These are phyloP conservation scores for Pedicia rivosa DNA, from an alignment of 2,888 invertebrate species.

Conservation along the genomic window DNA sequence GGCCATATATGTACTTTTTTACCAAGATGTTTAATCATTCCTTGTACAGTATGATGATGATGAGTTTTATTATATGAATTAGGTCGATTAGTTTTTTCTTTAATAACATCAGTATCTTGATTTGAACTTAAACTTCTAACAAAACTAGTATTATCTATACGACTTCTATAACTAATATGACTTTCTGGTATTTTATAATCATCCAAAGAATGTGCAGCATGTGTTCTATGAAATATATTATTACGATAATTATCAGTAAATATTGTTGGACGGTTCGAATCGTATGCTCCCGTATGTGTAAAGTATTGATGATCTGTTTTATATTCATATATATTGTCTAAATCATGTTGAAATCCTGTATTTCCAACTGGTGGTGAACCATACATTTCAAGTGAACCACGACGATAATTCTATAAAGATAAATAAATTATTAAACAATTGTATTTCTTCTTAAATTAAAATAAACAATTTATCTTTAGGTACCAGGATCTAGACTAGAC, in stretches of 20 bases:
- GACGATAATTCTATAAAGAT: slow-evolving; percentile 22
- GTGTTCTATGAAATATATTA: slow-evolving; percentile 25
- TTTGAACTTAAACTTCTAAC: slow-evolving; percentile 22
- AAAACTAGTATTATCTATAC: slow-evolving; percentile 28
- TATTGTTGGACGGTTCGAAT: slow-evolving; percentile 24
- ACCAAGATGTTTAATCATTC: slow-evolving; percentile 57
- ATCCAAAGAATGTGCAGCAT: slow-evolving; percentile 24
- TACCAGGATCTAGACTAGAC: too few relatives aligned
- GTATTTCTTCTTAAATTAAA: too few relatives aligned
- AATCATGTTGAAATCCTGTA: slow-evolving; percentile 29
- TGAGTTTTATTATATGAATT: slow-evolving; percentile 21
- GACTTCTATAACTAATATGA: slow-evolving; percentile 16
- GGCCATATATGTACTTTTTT: slow-evolving; percentile 61
- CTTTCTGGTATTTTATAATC: slow-evolving; percentile 17
- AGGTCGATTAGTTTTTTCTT: slow-evolving; percentile 6
- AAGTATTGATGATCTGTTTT: slow-evolving; percentile 30
- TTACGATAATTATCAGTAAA: slow-evolving; percentile 17
- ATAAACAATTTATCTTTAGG: too few relatives aligned
- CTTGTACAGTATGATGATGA: slow-evolving; percentile 58
- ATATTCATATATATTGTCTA: slow-evolving; percentile 29
- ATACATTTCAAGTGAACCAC: slow-evolving; percentile 19
- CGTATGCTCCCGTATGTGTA: slow-evolving; percentile 25
- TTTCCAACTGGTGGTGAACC: slow-evolving; percentile 20
- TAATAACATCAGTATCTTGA: slow-evolving; percentile 9
- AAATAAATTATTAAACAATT: too few relatives aligned